Conservation (phyloP, 2,888 invertebrate species). For the Ditylenchus weischeri region DNA sequence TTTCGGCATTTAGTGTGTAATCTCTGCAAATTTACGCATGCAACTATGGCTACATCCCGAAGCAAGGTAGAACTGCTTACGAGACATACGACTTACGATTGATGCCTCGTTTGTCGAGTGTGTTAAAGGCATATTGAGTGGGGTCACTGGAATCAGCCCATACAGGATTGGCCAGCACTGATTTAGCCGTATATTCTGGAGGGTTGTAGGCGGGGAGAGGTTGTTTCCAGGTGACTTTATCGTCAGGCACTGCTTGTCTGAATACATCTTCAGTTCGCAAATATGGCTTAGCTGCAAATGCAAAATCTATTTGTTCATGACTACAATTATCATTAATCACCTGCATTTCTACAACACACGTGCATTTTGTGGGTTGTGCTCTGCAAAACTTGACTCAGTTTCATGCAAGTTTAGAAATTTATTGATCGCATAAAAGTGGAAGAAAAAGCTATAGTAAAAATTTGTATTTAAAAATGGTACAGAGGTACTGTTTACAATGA, state of each 20-base stretch:
- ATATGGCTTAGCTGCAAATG: constrained; percentile 46
- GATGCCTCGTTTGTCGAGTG: constrained; percentile 70
- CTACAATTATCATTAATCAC: not conserved
- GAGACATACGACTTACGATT: constrained; percentile 65
- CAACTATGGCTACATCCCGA: no score
- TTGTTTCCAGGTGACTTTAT: constrained; percentile 45
- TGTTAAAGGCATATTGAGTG: constrained; percentile 74
- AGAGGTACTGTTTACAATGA: no score
- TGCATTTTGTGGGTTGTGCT: not conserved
- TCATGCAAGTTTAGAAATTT: no score
- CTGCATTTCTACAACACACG: not conserved
- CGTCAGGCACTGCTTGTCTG: constrained; percentile 47
- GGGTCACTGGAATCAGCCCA: constrained; percentile 80
- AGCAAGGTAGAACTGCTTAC: constrained; percentile 1
- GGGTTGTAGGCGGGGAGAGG: constrained; percentile 70
- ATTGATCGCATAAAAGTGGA: no score
- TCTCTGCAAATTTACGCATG: constrained; percentile 29
- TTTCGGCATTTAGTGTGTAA: constrained; percentile 39
- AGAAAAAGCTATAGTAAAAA: no score
- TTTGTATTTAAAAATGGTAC: no score
- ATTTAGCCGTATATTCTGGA: constrained; percentile 70
- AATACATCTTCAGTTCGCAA: constrained; percentile 33
- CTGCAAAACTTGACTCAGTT: not conserved
- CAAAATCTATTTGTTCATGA: no score
- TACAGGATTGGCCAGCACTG: constrained; percentile 64